phyloP scores from a whole-genome alignment of 1,140 invertebrate species.

The Geopemphigus sp. region DNA sequence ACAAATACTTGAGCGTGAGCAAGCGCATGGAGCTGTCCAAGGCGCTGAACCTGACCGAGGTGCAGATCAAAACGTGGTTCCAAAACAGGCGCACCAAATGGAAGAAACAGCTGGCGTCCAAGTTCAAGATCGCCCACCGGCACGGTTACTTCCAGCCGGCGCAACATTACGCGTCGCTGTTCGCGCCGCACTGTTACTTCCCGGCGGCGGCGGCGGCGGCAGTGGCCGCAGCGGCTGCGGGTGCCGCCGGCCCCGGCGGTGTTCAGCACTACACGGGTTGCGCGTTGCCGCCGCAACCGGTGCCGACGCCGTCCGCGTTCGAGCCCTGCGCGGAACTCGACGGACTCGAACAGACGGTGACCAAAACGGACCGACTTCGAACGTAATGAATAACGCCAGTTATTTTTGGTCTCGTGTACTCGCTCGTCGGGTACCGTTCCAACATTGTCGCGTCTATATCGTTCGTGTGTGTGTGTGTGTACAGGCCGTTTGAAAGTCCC shows the following conservation, averaged over 20 bases:
- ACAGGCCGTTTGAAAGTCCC: too few relatives aligned
- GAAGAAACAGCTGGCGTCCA: conserved; percentile 91
- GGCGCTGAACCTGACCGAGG: conserved; percentile 83
- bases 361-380: conserved; percentile 16
- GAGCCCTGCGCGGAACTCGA: background rate
- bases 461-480: too few relatives aligned
- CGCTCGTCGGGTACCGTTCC: too few relatives aligned
- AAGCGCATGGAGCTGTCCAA: conserved; percentile 92
- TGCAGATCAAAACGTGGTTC: conserved; percentile 97
- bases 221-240: background rate
- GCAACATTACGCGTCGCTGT: conserved; percentile 35
- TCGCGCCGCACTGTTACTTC: conserved; percentile 40
- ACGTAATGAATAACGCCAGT: too few relatives aligned
- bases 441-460: too few relatives aligned
- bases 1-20: conserved; percentile 92
- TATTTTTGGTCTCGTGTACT: too few relatives aligned
- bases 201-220: background rate
- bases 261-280: background rate
- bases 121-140: conserved; percentile 48
- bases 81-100: conserved; percentile 93
- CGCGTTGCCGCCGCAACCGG: background rate
- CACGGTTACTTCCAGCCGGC: conserved; percentile 44
- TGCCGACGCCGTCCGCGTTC: background rate
- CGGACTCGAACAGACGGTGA: background rate
- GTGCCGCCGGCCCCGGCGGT: background rate